These are phyloP conservation scores for Corydoras maculifer DNA, from an alignment of 2,113 vertebrate genomes.

Conservation along the genomic window DNA sequence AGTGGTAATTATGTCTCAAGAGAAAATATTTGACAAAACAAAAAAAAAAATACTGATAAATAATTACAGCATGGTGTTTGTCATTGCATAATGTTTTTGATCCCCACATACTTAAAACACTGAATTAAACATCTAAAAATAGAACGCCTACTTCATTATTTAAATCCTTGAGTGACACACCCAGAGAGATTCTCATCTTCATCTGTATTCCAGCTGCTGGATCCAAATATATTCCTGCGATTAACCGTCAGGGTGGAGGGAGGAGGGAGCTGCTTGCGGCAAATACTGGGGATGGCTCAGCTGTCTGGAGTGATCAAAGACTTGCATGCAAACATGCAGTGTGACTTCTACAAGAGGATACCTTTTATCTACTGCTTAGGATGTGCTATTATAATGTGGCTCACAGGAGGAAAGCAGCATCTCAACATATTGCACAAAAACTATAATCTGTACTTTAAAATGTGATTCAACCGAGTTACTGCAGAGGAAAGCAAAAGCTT, in stretches of 20 bases:
- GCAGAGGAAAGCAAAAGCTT: conserved; percentile 10
- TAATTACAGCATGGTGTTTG: neutral
- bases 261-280: conserved; percentile 30
- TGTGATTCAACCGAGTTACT: conserved; percentile 11
- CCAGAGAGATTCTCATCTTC: conserved; percentile 18
- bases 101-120: neutral
- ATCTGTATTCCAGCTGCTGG: conserved; percentile 23
- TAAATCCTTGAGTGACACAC: neutral
- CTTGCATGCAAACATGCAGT: conserved; percentile 33
- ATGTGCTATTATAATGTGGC: conserved; percentile 37
- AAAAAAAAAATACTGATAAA: neutral
- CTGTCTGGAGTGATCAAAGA: conserved; percentile 50
- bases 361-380: conserved; percentile 41
- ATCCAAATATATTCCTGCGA: conserved; percentile 42
- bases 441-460: conserved; percentile 31
- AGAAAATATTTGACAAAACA: neutral
- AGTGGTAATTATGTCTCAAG: too few relatives aligned
- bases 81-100: neutral
- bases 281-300: conserved; percentile 43
- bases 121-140: conserved; percentile 6
- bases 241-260: conserved; percentile 26
- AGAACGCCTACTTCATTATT: neutral
- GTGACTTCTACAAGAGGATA: conserved; percentile 40
- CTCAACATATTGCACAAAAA: neutral
- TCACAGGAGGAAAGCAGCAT: conserved; percentile 3